These are phyloP conservation scores for Sympetrum striolatum DNA, from an alignment of 2,888 invertebrate species.

Conservation along the genomic window DNA sequence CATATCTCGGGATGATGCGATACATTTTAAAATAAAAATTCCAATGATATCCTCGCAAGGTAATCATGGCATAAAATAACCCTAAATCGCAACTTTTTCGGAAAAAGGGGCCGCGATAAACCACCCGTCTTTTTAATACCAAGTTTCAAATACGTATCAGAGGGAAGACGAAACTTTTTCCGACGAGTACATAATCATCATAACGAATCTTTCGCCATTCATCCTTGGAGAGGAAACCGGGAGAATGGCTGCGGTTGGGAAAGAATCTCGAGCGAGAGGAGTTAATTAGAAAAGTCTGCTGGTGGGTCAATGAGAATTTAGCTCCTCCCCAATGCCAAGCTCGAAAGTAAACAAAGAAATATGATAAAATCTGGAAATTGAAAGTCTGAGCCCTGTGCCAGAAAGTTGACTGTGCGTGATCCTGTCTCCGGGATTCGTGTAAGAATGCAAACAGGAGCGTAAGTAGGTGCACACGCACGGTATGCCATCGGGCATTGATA, in stretches of 20 bases:
- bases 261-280: neutral
- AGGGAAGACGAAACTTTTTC: neutral
- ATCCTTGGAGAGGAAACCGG: neutral
- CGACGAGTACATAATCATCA: neutral
- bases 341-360: neutral
- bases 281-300: neutral
- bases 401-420: neutral
- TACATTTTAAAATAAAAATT: too few species aligned
- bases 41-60: too few species aligned
- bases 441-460: neutral
- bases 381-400: neutral
- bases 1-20: too few species aligned
- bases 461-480: neutral
- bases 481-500: neutral
- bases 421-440: neutral
- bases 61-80: too few species aligned
- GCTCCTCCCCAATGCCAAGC: neutral
- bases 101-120: too few species aligned
- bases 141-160: too few species aligned
- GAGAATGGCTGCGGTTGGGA: neutral
- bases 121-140: too few species aligned
- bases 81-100: too few species aligned
- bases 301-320: neutral
- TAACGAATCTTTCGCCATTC: neutral
- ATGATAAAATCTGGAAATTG: neutral